These are phyloP conservation scores for Abramis brama DNA, from an alignment of 2,113 vertebrate genomes.

Conservation along the genomic window DNA sequence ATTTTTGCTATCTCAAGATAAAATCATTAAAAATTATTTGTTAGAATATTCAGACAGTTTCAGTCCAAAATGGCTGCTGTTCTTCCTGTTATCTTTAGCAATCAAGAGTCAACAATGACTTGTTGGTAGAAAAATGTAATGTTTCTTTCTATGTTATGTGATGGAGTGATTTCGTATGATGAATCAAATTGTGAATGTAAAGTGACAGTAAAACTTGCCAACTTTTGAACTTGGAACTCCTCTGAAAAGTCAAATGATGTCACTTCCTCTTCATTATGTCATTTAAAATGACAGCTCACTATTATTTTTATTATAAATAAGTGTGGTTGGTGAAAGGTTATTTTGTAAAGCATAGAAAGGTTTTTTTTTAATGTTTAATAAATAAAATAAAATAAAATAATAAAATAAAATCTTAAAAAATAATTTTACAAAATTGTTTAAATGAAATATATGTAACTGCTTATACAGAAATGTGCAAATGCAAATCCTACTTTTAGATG, in stretches of 20 bases:
- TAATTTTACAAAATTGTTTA: not conserved
- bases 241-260: not conserved
- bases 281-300: constrained; percentile 1
- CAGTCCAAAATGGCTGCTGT: not conserved
- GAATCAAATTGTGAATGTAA: not conserved
- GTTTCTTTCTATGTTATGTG: not conserved
- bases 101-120: not conserved
- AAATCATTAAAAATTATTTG: not conserved
- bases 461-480: not conserved
- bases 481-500: not conserved
- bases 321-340: not conserved
- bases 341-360: not conserved
- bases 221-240: not conserved
- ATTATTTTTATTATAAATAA: not conserved
- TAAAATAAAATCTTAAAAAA: too few species aligned
- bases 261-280: not conserved
- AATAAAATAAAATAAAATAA: too few species aligned
- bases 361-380: not conserved
- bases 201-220: not conserved
- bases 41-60: not conserved
- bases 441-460: not conserved
- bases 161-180: not conserved
- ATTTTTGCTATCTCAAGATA: not conserved
- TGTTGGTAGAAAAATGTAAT: not conserved
- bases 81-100: not conserved